Conservation (phyloP, 2,113 vertebrate species). For the Casuarius casuarius region DNA sequence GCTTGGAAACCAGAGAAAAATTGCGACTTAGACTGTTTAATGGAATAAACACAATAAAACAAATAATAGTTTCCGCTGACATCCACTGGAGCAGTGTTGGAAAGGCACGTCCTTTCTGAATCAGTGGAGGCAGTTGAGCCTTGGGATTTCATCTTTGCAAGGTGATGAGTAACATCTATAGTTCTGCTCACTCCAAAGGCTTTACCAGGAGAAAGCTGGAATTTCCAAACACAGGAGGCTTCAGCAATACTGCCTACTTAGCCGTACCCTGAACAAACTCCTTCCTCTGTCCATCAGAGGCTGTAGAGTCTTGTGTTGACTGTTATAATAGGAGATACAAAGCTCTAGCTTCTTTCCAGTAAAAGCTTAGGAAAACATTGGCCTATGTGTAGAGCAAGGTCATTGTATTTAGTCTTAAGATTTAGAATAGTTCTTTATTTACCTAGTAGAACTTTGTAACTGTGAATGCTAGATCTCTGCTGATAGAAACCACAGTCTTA, state of each 20-base stretch:
- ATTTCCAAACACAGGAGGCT: neutral
- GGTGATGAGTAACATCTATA: fast-evolving
- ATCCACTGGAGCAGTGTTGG: constrained; percentile 23
- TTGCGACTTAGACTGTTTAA: neutral
- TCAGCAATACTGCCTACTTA: neutral
- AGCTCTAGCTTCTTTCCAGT: neutral
- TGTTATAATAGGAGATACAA: neutral
- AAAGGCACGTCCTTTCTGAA: constrained; percentile 10
- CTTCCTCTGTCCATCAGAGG: neutral
- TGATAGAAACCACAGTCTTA: neutral
- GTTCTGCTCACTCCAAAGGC: neutral
- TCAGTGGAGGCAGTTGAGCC: neutral
- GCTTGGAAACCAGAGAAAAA: neutral
- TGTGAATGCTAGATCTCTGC: neutral
- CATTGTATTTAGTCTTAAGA: neutral
- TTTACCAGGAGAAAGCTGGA: neutral
- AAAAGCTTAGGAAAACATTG: neutral
- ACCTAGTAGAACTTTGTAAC: neutral
- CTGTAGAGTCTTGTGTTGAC: neutral
- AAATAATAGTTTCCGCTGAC: constrained; percentile 27
- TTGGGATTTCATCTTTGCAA: neutral
- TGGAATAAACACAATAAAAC: neutral
- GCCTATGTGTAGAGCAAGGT: neutral
- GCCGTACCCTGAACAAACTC: neutral
- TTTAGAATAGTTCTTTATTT: neutral